Evolutionary conservation across 2,888 invertebrate species (phyloP).

Genomic region (Acanthosoma haemorrhoidale): DNA sequence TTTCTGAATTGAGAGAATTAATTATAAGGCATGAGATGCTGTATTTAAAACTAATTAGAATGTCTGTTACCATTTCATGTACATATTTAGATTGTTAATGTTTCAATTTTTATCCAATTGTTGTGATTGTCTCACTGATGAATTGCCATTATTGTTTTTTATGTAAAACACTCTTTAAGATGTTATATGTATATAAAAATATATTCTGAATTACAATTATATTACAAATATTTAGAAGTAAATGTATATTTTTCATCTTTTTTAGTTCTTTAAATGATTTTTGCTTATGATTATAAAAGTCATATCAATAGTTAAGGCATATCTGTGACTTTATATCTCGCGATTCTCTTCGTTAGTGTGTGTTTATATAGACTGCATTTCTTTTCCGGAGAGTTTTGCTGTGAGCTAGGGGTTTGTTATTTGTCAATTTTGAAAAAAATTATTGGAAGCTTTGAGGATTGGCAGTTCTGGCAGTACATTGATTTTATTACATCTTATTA

Average conservation of each 20-base stretch:
- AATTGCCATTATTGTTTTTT: conserved; percentile 12
- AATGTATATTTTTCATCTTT: conserved; percentile 25
- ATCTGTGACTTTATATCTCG: conserved; percentile 18
- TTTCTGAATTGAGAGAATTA: not conserved
- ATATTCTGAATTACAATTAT: conserved; percentile 22
- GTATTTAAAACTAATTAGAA: not conserved
- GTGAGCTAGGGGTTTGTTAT: no score
- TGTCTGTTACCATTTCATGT: conserved; percentile 9
- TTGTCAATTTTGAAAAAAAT: no score
- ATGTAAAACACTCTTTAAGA: conserved; percentile 3
- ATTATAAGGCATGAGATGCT: not conserved
- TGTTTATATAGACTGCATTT: conserved; percentile 8
- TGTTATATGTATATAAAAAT: conserved; percentile 22
- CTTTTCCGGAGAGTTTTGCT: conserved; percentile 7
- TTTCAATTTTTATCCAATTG: conserved; percentile 18
- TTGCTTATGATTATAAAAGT: conserved; percentile 4
- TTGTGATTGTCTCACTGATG: conserved; percentile 20
- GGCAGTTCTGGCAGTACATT: not conserved
- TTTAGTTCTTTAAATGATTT: conserved; percentile 11
- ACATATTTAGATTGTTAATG: conserved; percentile 13
- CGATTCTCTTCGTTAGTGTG: conserved; percentile 8
- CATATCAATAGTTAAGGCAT: conserved; percentile 20
- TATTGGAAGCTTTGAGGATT: not conserved
- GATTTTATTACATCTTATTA: not conserved
- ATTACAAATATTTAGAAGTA: conserved; percentile 24